Evolutionary conservation across 2,113 vertebrate species (phyloP), one percentile per base, ranked within the genome.

Genomic region (Fregata magnificens): DNA sequence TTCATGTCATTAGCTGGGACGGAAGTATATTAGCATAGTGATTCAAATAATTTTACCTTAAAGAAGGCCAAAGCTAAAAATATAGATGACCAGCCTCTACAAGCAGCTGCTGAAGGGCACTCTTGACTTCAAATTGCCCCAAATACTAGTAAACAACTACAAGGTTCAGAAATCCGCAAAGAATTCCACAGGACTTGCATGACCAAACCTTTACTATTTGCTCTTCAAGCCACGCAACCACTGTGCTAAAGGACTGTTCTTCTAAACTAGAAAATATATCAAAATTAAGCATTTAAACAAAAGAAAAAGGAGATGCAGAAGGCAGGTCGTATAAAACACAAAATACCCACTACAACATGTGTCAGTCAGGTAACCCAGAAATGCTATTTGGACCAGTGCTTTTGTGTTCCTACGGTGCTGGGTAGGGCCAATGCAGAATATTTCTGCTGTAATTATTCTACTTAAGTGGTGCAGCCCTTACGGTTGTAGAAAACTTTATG

Each of bases 281-380:
- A 32, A 79, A 88, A 92, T 63, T 5, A 19, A 10, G 10, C 7
- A 29, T 47, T 69, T 42, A 13, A 79, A 24, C 4, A 10, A 32
- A 42, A 42, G 14, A 26, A 55, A 34, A 66, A 71, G 22, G 15
- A 47, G 3, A 28, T 13, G 16, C 7, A 83, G 45, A 52, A 78
- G 8, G 52, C 34, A 26, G 13, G 36, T 2, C 4, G 5, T 16
- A 19, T 8, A 25, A 63, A 36, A 21, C 19, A 34, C 28, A 25
- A 73, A 66, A 70, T 3, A 16, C 5, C 15, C 6, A 7, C 11
- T 24, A 24, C 31, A n/a, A 2, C 2, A 0, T 15, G 38, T 18
- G 17, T 71, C 61, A 34, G 15, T 3, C 28, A 44, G 32, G 31
- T 28, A 59, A 42, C 5, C 21, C 63, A 82, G 40, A n/a, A 61